phyloP scores from a whole-genome alignment of 1,140 invertebrate species.

The Apis florea region DNA sequence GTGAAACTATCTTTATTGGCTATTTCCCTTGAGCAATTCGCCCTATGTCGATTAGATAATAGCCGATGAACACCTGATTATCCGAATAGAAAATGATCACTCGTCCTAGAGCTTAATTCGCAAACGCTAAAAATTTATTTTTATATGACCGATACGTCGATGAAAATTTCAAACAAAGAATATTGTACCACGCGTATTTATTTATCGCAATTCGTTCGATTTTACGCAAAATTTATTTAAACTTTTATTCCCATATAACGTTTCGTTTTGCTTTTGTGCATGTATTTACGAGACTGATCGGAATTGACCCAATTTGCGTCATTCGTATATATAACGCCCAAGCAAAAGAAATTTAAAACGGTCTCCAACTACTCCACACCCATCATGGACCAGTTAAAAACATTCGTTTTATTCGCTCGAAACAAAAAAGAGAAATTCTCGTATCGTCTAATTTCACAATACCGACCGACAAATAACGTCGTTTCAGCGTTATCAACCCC shows the following conservation, averaged over 20 bases:
- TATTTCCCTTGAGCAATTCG: slow-evolving; percentile 66
- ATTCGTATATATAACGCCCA: background rate
- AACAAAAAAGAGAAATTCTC: background rate
- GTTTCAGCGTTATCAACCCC: no score
- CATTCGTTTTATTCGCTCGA: background rate
- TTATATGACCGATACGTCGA: no score
- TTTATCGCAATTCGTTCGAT: no score
- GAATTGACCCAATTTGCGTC: background rate
- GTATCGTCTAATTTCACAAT: no score
- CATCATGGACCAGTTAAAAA: background rate
- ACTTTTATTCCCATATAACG: background rate
- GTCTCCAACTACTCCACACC: background rate
- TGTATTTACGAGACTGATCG: background rate
- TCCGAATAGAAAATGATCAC: background rate
- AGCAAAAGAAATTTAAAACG: background rate
- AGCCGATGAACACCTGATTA: background rate
- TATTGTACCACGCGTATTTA: no score
- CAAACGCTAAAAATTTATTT: background rate
- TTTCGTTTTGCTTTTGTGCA: background rate
- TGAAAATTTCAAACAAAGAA: no score
- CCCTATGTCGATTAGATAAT: slow-evolving; percentile 30
- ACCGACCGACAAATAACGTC: no score
- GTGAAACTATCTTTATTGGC: slow-evolving; percentile 56
- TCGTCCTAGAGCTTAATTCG: background rate
- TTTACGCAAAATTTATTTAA: background rate